Evolutionary conservation across 1,140 invertebrate species (phyloP).

Genomic region (Anadara kagoshimensis): DNA sequence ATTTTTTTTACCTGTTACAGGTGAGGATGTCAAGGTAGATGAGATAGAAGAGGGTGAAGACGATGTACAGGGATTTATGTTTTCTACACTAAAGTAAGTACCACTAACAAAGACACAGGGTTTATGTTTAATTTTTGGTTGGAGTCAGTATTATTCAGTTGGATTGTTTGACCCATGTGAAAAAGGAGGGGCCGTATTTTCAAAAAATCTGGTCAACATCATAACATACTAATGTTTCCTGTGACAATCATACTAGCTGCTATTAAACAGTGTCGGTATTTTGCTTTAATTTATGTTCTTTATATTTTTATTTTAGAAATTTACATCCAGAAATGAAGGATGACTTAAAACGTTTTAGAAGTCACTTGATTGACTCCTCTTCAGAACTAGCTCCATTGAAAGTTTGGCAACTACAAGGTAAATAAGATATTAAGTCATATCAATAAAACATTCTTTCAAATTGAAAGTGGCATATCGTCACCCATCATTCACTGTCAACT

Average conservation of each 20-base stretch:
- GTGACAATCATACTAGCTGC: too few relatives aligned
- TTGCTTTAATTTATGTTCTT: slow-evolving; percentile 16
- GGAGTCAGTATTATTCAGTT: too few relatives aligned
- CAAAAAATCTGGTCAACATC: too few relatives aligned
- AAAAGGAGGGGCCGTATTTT: too few relatives aligned
- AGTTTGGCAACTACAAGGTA: slow-evolving; percentile 96
- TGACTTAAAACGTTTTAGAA: slow-evolving; percentile 73
- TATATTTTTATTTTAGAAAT: slow-evolving; percentile 59
- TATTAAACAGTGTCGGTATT: background rate
- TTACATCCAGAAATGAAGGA: slow-evolving; percentile 71
- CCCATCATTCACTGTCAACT: too few relatives aligned
- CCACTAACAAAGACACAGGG: too few relatives aligned
- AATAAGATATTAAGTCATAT: background rate
- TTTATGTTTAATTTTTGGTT: too few relatives aligned
- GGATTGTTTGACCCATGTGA: too few relatives aligned
- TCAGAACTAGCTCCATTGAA: slow-evolving; percentile 95
- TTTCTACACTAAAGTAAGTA: slow-evolving; percentile 75
- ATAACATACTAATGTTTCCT: too few relatives aligned
- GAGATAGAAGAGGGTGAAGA: slow-evolving; percentile 78
- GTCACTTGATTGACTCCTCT: slow-evolving; percentile 86
- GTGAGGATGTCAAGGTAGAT: slow-evolving; percentile 45
- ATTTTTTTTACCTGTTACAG: slow-evolving; percentile 28
- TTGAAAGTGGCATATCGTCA: too few relatives aligned
- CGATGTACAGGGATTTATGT: slow-evolving; percentile 92
- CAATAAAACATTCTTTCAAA: too few relatives aligned